A percentile compares a stretch with the other conserved stretches of the same genome.
Conservation (phyloP, 2,113 vertebrate species). For the Sander vitreus region DNA sequence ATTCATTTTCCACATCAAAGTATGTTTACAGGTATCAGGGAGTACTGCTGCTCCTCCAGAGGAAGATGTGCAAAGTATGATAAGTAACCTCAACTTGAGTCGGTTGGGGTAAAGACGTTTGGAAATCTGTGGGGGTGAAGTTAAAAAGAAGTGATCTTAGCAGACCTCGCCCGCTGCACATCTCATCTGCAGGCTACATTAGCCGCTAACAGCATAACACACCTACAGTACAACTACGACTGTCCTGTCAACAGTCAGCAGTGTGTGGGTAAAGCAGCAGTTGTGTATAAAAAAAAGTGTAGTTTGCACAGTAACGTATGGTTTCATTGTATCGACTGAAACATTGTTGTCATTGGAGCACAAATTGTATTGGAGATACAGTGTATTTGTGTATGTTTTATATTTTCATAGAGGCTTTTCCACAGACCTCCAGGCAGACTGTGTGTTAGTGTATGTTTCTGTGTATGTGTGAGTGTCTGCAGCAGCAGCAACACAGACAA, state of each 20-base stretch:
- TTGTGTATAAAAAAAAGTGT: background rate
- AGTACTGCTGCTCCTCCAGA: background rate
- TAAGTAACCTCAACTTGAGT: background rate
- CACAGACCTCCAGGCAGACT: constrained; percentile 28
- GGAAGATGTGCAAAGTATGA: background rate
- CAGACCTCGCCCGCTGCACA: background rate
- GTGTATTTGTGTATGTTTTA: background rate
- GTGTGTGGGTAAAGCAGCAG: background rate
- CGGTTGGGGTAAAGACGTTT: background rate
- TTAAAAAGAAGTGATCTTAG: background rate
- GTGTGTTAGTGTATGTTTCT: constrained; percentile 18
- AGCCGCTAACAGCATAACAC: background rate
- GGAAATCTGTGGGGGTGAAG: background rate
- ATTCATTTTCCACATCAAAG: background rate
- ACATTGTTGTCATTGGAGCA: background rate
- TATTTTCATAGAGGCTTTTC: constrained; percentile 18
- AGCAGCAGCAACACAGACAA: constrained; percentile 21
- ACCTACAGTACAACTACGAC: too few species aligned
- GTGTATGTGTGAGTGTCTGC: background rate
- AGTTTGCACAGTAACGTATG: background rate
- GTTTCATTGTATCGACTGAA: constrained; percentile 1
- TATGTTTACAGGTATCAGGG: background rate
- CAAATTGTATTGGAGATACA: background rate
- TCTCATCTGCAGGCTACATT: background rate
- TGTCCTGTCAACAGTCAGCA: background rate